Evolutionary conservation across 2,797 vertebrate species (phyloP).

Genomic region (Sarcoramphus papa): DNA sequence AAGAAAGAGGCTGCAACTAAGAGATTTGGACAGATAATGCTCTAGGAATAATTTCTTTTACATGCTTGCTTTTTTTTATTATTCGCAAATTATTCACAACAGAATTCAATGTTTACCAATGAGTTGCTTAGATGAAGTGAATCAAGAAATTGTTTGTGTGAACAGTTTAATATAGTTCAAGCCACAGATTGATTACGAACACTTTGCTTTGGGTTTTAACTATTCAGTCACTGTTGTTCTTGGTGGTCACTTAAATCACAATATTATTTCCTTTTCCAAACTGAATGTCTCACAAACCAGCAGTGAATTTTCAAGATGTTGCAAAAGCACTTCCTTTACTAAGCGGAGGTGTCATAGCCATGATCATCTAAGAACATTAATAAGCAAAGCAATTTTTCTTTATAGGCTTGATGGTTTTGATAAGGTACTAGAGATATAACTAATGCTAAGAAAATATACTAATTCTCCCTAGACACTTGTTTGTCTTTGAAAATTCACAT

Average conservation of each 20-base stretch:
- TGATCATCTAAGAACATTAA: neutral
- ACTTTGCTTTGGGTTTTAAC: neutral
- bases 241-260: neutral
- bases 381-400: neutral
- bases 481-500: neutral
- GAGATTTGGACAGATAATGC: neutral
- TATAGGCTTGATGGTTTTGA: neutral
- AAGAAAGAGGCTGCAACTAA: neutral
- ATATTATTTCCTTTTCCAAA: neutral
- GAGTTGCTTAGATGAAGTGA: neutral
- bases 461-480: neutral
- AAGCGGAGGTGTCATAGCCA: neutral
- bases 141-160: neutral
- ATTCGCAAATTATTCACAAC: neutral
- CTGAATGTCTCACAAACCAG: neutral
- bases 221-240: neutral
- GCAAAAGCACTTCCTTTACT: neutral
- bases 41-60: neutral
- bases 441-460: neutral
- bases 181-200: neutral
- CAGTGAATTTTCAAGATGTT: neutral
- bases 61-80: neutral
- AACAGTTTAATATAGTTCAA: neutral
- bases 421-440: neutral
- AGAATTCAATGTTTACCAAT: neutral